Base-by-base conservation (phyloP, 37 sponge, comb jelly and placozoan genomes). In the Eunapius fragilis region DNA sequence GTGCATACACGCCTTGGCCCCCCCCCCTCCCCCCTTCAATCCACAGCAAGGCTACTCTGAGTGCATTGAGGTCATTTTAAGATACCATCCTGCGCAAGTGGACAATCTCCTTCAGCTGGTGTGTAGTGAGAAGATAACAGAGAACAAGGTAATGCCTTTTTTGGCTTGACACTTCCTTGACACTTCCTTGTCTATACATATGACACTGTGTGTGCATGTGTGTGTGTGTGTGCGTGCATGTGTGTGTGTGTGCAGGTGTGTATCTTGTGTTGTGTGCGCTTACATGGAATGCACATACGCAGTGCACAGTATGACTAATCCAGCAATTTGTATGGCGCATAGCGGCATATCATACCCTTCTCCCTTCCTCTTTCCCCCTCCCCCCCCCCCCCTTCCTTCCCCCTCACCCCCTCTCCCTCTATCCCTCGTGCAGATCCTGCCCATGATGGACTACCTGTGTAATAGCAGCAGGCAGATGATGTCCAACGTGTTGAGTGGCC, bases 381-480 rank as follows among this genome's bases (percentile, higher is more conserved):
- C 58, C 58, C 14, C 58, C 58, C 58, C 58, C 7, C 22, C 58
- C 58, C 31, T 25, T 72, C 14, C 14, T 0, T 17, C 31, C n/a
- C 5, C 24, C 22, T 31, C 0, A 32, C 34, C 31, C 73, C 13
- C 73, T 32, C 13, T 72, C 73, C 14, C 73, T 22, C 30, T 32
- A 4, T 36, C 77, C 77, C 24, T 2, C n/a, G 25, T 11, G 7
- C 50, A 37, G 38, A 11, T 71, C n/a, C 78, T 58, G 24, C 31
- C 79, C 26, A 72, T 89, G 27, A 37, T 93, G 75, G 86, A 93
- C 45, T 74, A 78, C 76, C 78, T 93, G 67, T 83, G 83, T 82
- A 82, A 78, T 41, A 70, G 22, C 82, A 89, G 47, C 79, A 72
- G 22, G 28, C 48, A 68, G 19, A 69, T 90, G 12, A 82, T 90